Evolutionary conservation across 2,797 vertebrate genomes (phyloP).

Genomic region (Urocyon cinereoargenteus): DNA sequence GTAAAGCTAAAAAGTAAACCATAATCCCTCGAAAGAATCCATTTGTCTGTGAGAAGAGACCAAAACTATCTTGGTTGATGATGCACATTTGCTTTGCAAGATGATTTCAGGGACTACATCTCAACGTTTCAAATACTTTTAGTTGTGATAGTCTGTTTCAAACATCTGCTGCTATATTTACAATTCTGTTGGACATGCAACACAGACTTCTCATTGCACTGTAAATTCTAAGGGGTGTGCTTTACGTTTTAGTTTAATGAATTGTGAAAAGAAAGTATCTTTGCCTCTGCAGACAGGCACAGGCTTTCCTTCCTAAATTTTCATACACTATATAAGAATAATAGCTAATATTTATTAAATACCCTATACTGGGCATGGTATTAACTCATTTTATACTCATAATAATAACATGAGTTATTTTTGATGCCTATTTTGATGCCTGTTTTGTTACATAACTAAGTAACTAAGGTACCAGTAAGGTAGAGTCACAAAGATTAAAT

Average conservation of each 20-base stretch:
- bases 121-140: constrained; percentile 60
- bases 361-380: neutral
- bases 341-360: constrained; percentile 25
- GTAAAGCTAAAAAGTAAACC: constrained; percentile 9
- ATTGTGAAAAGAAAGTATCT: constrained; percentile 12
- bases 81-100: constrained; percentile 56
- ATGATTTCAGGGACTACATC: constrained; percentile 55
- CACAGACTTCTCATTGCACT: constrained; percentile 55
- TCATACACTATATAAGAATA: neutral
- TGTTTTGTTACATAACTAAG: neutral
- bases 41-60: constrained; percentile 46
- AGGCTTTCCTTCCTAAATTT: constrained; percentile 12
- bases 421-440: neutral
- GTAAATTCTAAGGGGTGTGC: neutral
- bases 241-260: constrained; percentile 32
- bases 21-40: neutral
- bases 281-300: neutral
- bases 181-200: constrained; percentile 41
- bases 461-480: neutral
- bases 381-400: neutral
- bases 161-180: constrained; percentile 66
- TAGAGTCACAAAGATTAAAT: neutral
- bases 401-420: neutral
- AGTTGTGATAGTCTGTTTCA: constrained; percentile 63
- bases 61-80: constrained; percentile 65